phyloP scores from a whole-genome alignment of 2,888 invertebrate genomes.

The Eupithecia inturbata region DNA sequence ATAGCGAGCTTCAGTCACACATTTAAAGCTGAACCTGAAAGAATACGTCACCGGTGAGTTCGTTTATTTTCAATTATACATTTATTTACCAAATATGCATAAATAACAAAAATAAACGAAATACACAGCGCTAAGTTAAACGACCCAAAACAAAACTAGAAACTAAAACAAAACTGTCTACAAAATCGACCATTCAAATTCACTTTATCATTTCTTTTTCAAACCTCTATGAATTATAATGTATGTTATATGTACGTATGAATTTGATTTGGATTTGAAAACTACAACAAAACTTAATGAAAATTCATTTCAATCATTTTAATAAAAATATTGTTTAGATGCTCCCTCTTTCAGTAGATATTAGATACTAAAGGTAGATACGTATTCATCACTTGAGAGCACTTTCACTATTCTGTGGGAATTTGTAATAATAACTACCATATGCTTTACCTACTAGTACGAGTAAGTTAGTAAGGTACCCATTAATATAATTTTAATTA shows the following conservation, averaged over 20 bases:
- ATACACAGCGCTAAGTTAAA: neutral
- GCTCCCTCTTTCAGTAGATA: neutral
- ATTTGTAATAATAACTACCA: too few species aligned
- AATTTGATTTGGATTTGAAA: neutral
- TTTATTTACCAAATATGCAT: neutral
- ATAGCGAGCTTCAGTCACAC: too few species aligned
- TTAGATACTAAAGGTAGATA: neutral
- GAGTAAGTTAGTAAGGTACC: too few species aligned
- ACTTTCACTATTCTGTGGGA: too few species aligned
- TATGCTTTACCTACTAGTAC: too few species aligned
- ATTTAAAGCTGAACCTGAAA: too few species aligned
- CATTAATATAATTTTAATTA: too few species aligned
- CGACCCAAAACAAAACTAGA: neutral
- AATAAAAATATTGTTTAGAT: neutral
- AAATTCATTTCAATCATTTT: neutral
- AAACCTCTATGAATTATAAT: too few species aligned
- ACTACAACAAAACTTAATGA: neutral
- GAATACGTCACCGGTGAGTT: too few species aligned
- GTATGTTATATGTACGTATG: too few species aligned
- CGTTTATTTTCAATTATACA: too few species aligned
- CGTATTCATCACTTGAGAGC: too few species aligned
- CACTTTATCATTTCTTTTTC: neutral
- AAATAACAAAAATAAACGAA: neutral
- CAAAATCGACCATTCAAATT: neutral
- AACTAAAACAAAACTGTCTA: neutral